Percentiles rank a stretch among this genome's conserved stretches.
phyloP scores from a whole-genome alignment of 2,888 invertebrate species.

The Xanthorhoe designata region DNA sequence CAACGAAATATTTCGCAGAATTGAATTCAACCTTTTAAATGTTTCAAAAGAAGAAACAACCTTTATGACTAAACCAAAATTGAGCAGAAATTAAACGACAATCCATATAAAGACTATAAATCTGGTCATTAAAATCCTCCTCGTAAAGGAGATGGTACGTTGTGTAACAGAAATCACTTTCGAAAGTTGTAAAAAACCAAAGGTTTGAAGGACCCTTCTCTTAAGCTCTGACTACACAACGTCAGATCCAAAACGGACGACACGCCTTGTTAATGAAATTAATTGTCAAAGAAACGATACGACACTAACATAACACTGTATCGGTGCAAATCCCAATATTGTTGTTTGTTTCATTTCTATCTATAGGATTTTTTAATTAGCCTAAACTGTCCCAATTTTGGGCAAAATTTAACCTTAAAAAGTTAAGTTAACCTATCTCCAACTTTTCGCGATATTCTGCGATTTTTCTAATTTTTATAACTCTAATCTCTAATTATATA shows the following conservation, averaged over 20 bases:
- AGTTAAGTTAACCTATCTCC: no score
- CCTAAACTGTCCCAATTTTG: no score
- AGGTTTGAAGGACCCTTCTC: constrained; percentile 60
- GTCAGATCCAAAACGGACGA: not conserved
- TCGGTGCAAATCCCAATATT: no score
- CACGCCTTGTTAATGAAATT: not conserved
- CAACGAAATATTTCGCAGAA: constrained; percentile 9
- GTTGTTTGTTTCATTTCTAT: no score
- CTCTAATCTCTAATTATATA: no score
- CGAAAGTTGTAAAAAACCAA: constrained; percentile 72
- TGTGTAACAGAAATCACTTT: constrained; percentile 76
- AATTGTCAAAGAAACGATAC: not conserved
- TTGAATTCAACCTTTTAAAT: constrained; percentile 26
- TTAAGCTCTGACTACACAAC: constrained; percentile 38
- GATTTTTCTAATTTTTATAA: no score
- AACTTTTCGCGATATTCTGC: no score
- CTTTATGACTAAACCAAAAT: constrained; percentile 41
- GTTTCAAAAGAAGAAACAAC: constrained; percentile 34
- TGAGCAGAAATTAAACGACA: constrained; percentile 45
- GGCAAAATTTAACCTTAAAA: no score
- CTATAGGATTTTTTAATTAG: no score
- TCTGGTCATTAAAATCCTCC: constrained; percentile 61
- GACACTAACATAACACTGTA: not conserved
- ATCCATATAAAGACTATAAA: constrained; percentile 50
- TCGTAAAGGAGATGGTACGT: constrained; percentile 61